Evolutionary conservation across 2,797 vertebrate genomes (phyloP).

Genomic region (Diplodus sargus): DNA sequence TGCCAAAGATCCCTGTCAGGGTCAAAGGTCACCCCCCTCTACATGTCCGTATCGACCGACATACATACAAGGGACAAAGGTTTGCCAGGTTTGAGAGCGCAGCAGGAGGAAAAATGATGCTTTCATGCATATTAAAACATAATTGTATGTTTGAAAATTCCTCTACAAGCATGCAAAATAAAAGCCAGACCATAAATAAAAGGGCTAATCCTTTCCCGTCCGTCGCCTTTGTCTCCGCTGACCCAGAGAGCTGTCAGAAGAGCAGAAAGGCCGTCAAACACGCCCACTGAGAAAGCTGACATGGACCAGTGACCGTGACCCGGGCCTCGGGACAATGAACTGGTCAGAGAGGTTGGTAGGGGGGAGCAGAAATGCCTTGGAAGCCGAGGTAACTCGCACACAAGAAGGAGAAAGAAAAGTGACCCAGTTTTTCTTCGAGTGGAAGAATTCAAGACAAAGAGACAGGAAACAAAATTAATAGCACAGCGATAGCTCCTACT

Average conservation of each 20-base stretch:
- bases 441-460: constrained; percentile 28
- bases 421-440: constrained; percentile 36
- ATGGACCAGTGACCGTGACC: constrained; percentile 88
- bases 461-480: constrained; percentile 29
- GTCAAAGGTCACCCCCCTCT: constrained; percentile 86
- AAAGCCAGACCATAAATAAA: constrained; percentile 61
- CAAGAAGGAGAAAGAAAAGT: constrained; percentile 39
- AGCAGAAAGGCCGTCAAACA: constrained; percentile 93
- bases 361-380: constrained; percentile 20
- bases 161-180: constrained; percentile 74
- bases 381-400: constrained; percentile 54
- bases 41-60: constrained; percentile 35
- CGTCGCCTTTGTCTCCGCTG: constrained; percentile 65
- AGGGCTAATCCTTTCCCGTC: constrained; percentile 69
- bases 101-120: constrained; percentile 25
- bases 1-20: constrained; percentile 87
- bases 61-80: constrained; percentile 32
- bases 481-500: neutral
- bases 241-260: constrained; percentile 90
- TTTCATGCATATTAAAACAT: constrained; percentile 57
- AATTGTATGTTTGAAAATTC: constrained; percentile 64
- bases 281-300: constrained; percentile 84
- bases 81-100: constrained; percentile 46
- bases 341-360: constrained; percentile 44
- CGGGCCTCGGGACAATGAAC: constrained; percentile 77